Evolutionary conservation across 2,888 invertebrate species (phyloP), one percentile per base, ranked within the genome.

Genomic region (Chorisops tibialis): DNA sequence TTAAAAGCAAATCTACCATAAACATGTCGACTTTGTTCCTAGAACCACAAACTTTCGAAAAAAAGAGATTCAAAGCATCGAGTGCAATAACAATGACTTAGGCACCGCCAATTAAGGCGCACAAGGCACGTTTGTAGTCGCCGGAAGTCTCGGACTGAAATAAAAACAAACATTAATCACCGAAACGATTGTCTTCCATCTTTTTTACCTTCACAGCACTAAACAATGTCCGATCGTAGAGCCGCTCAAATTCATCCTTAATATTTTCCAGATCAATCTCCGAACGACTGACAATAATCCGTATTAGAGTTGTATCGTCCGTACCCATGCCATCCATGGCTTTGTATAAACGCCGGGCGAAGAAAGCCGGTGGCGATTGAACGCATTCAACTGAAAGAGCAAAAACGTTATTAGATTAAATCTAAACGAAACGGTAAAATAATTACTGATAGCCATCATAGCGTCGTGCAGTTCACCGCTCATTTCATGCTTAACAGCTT

Each of bases 251-350:
- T 69, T 87, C 86, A 1, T 78, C 73, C 75, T 85, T 86, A 75
- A 89, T 85, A 71, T 82, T 81, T 2, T 78, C 85, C 67, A 89
- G 81, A 80, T 89, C 89, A 52, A 84, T 75, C 78, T 87, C 85
- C 7, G 85, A 80, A 69, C 87, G 81, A 68, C 84, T 83, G 49
- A 88, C 87, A 67, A 89, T 70, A 69, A 89, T 82, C 54, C 89
- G 80, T 68, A 88, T 83, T 69, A 89, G 80, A 0, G 86, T 83
- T 16, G 80, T 77, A 79, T 89, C 89, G 73, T 86, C 83, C 1
- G 89, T 89, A 60, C 89, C 89, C 51, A 83, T 70, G 0, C 88
- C 88, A 67, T 82, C 81, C 82, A 88, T 83, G 9, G 86, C 82
- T 41, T 77, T 74, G 61, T 87, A 83, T 7, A 88, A 78, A 1